Evolutionary conservation across 2,797 vertebrate species (phyloP), one percentile per base, ranked within the genome.

Genomic region (Sebastes kiyomatsui): DNA sequence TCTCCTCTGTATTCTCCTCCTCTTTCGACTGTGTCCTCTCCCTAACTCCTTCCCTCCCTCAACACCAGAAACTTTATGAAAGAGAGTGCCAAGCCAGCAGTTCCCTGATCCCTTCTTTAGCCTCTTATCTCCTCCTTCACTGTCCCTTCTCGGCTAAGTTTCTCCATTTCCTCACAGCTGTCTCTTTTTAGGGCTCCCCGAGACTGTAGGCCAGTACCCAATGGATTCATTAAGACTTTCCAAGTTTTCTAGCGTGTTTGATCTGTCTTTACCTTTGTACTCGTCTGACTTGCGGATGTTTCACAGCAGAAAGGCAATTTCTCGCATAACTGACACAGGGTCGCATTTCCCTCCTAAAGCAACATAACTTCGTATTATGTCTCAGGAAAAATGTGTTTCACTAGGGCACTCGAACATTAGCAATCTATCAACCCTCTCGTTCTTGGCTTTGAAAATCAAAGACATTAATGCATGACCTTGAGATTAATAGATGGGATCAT

Each of bases 141-240:
- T 72, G 82, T 69, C 78, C 86, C 77, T 84, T 67, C 55, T 74
- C 67, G 10, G 16, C 75, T 67, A 66, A 74, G 7, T 82, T 79
- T 82, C 75, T 32, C 61, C 62, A 59, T 72, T 87, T 83, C 79
- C 83, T 79, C 65, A 52, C 1, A 55, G 73, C 61, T 72, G 59
- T 77, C 76, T 86, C 84, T 68, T 83, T 83, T 72, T 72, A 83
- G 75, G 77, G 60, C 69, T 83, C 72, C 27, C 42, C 1, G 11
- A 83, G 60, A 68, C 85, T 81, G 67, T 25, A 28, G 75, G 67
- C 72, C 80, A 56, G 72, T 7, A 72, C 88, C 83, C 85, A 55
- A n/a, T 70, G 69, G 90, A 93, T 88, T 92, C 86, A 88, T 92
- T 91, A 89, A 76, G 78, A 84, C 83, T 75, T 72, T 83, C 33